Evolutionary conservation across 2,888 invertebrate genomes (phyloP), one percentile per base, ranked within the genome.

Genomic region (Catocala sponsa): DNA sequence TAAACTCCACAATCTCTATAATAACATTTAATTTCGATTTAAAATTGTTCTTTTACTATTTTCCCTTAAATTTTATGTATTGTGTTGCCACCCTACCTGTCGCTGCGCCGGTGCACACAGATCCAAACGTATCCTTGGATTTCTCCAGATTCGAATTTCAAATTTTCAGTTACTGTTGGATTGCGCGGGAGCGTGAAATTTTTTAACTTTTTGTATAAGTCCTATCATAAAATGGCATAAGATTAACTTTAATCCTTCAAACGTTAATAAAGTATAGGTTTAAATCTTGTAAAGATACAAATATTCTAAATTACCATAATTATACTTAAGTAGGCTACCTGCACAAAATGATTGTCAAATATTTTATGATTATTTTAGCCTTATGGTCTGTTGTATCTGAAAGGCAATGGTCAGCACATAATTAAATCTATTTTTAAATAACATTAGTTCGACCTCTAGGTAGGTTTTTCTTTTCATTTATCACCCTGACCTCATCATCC

Each of bases 101-200:
- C 53, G 64, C 55, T 54, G 81, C 75, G 76, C 72, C 65, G 67
- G 75, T 83, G 83, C 81, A 75, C 72, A 76, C 81, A 81, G 73
- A 76, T 74, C 73, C 78, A 68, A 77, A 71, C 55, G 79, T 79
- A 89, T 84, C 88, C 88, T 89, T 86, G 90, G 83, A 85, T 86
- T 87, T 89, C 89, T 85, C 82, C 81, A 83, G 85, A 91, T 92
- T 91, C 89, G 93, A 93, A 92, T 93, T 93, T 91, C 91, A 93
- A 93, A 93, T 93, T 92, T 91, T 92, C 91, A 90, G 88, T 85
- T 86, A 81, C 85, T 87, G 87, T 88, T 86, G 83, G 81, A 83
- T 82, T 84, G 85, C 80, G 79, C 87, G 86, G 85, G 86, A 88
- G 89, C 87, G 90, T 89, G 89, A 79, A 83, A 83, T 80, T 79